These are phyloP conservation scores for Cataglyphis rosenhaueri DNA, from an alignment of 2,888 invertebrate species.

Conservation along the genomic window DNA sequence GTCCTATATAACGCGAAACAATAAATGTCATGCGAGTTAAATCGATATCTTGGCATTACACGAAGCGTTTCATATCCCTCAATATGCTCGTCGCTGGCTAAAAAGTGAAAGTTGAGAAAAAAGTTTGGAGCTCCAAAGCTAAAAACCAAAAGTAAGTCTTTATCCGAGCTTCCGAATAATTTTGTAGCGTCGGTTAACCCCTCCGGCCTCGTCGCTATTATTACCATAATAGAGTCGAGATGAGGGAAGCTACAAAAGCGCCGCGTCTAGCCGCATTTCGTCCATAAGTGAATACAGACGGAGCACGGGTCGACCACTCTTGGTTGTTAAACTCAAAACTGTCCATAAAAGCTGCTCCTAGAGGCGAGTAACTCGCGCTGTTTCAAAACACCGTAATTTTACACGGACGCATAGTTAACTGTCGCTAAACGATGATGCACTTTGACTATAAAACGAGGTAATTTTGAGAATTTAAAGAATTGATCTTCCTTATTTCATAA, in stretches of 20 bases:
- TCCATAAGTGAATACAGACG: conserved; percentile 36
- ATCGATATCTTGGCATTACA: conserved; percentile 14
- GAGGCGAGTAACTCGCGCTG: not conserved
- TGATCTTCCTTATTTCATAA: not conserved
- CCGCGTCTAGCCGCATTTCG: conserved; percentile 15
- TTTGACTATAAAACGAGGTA: not conserved
- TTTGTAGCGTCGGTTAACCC: conserved; percentile 30
- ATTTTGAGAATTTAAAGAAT: not conserved
- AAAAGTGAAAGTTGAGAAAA: not conserved
- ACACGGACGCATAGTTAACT: not conserved
- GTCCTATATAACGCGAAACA: not conserved
- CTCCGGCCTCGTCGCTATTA: conserved; percentile 28
- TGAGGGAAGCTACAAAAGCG: conserved; percentile 33
- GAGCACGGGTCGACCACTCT: conserved; percentile 9
- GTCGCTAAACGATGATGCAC: not conserved
- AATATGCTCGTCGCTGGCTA: not conserved
- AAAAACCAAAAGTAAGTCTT: conserved; percentile 6
- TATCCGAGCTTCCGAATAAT: conserved; percentile 37
- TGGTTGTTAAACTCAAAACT: conserved; percentile 50
- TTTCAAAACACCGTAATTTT: conserved; percentile 12
- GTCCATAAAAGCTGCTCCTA: conserved; percentile 49
- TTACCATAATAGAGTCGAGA: conserved; percentile 48
- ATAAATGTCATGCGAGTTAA: conserved; percentile 13
- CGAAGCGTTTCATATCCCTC: conserved; percentile 16
- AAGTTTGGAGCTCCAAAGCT: not conserved